Conservation (phyloP, 2,797 vertebrate species). For the Crenuchus spilurus region DNA sequence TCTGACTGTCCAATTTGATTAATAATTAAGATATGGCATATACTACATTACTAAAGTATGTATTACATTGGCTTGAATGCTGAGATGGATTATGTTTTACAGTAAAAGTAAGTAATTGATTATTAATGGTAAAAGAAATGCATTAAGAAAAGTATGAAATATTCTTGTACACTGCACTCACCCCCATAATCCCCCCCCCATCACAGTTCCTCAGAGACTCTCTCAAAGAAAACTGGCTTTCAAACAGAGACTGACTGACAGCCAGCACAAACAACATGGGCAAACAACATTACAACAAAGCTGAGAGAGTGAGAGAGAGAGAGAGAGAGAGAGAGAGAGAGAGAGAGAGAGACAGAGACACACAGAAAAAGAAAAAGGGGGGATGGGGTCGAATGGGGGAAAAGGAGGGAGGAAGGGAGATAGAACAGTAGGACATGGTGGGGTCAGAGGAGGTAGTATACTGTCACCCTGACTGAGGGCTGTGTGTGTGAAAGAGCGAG, state of each 20-base stretch:
- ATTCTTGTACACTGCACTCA: neutral
- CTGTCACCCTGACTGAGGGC: constrained; percentile 23
- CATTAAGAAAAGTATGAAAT: constrained; percentile 11
- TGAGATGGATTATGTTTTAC: neutral
- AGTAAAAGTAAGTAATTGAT: neutral
- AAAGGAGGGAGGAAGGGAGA: neutral
- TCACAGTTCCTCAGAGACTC: constrained; percentile 7
- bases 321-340: neutral
- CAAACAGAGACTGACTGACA: constrained; percentile 48
- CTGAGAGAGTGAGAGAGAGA: neutral
- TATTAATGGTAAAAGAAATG: neutral
- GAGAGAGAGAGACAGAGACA: neutral
- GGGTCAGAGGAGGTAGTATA: neutral
- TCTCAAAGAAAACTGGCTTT: constrained; percentile 14
- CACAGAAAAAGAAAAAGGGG: too few relatives aligned
- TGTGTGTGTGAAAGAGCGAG: too few relatives aligned
- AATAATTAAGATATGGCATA: too few relatives aligned
- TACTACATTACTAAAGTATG: neutral
- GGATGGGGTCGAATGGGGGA: too few relatives aligned
- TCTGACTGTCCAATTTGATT: too few relatives aligned
- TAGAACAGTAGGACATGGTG: constrained; percentile 17
- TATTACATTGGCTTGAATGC: neutral
- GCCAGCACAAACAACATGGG: constrained; percentile 27
- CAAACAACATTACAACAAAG: constrained; percentile 25
- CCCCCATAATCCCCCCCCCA: neutral